Evolutionary conservation across 2,797 vertebrate species (phyloP).

Genomic region (Natrix natrix): DNA sequence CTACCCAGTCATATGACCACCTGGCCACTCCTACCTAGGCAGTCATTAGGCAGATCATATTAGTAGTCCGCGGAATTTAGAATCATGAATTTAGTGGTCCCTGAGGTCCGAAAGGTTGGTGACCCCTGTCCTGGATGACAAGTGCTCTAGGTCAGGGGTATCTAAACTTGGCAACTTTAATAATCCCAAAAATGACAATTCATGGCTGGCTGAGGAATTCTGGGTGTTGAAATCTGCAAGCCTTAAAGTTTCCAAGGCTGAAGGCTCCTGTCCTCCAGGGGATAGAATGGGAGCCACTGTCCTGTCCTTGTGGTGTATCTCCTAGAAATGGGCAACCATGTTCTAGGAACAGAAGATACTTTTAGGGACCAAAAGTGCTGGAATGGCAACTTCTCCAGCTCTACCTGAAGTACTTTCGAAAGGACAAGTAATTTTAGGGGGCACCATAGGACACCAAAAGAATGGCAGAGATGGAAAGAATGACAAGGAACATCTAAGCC

Average conservation of each 20-base stretch:
- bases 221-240: too few relatives aligned
- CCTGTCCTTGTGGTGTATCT: neutral
- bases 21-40: too few relatives aligned
- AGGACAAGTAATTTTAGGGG: neutral
- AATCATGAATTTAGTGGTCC: too few relatives aligned
- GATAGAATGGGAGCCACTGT: too few relatives aligned
- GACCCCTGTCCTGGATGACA: too few relatives aligned
- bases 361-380: neutral
- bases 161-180: neutral
- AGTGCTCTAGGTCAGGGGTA: neutral
- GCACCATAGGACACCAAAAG: neutral
- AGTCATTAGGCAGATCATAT: too few relatives aligned
- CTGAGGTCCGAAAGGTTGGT: too few relatives aligned
- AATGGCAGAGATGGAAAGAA: neutral
- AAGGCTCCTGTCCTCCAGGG: neutral
- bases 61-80: too few relatives aligned
- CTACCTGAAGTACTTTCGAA: neutral
- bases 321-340: neutral
- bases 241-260: rapidly evolving
- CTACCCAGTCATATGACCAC: too few relatives aligned
- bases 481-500: neutral
- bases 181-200: too few relatives aligned
- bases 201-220: too few relatives aligned
- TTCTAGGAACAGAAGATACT: neutral
- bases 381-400: neutral